Conservation (phyloP, 2,888 invertebrate species). For the Synergus umbraculus region DNA sequence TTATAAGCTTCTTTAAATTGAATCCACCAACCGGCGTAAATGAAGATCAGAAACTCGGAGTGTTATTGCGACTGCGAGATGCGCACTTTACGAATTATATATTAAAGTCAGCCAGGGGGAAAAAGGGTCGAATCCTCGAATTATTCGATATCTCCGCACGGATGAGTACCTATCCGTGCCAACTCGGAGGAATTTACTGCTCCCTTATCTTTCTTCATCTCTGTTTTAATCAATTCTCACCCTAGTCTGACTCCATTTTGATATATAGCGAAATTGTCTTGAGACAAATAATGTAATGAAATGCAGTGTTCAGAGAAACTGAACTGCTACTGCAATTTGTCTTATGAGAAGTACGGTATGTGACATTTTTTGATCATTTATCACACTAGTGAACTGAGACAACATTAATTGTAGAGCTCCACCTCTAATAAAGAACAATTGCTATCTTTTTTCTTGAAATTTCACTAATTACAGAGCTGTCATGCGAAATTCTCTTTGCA, state of each 20-base stretch:
- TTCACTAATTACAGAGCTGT: too few species aligned
- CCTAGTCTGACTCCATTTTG: not conserved
- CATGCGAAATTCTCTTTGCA: too few species aligned
- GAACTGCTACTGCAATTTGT: too few species aligned
- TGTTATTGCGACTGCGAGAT: not conserved
- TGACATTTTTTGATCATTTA: too few species aligned
- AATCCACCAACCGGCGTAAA: not conserved
- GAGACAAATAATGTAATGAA: not conserved
- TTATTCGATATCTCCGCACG: not conserved
- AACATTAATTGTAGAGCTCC: too few species aligned
- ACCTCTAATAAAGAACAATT: too few species aligned
- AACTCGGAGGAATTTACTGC: not conserved
- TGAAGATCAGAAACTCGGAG: not conserved
- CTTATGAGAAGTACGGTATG: too few species aligned
- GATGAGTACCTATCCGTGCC: slow-evolving; percentile 1
- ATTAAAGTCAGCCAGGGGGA: not conserved
- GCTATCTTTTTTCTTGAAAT: too few species aligned
- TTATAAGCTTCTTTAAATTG: not conserved
- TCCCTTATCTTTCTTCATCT: not conserved
- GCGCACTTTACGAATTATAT: not conserved
- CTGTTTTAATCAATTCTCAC: not conserved
- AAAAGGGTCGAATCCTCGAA: not conserved
- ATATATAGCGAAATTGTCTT: not conserved
- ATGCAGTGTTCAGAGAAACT: not conserved
- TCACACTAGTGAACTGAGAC: too few species aligned